A percentile compares a stretch with the other conserved stretches of the same genome.
phyloP scores from a whole-genome alignment of 2,888 invertebrate species.

The Ophion obscuratus region DNA sequence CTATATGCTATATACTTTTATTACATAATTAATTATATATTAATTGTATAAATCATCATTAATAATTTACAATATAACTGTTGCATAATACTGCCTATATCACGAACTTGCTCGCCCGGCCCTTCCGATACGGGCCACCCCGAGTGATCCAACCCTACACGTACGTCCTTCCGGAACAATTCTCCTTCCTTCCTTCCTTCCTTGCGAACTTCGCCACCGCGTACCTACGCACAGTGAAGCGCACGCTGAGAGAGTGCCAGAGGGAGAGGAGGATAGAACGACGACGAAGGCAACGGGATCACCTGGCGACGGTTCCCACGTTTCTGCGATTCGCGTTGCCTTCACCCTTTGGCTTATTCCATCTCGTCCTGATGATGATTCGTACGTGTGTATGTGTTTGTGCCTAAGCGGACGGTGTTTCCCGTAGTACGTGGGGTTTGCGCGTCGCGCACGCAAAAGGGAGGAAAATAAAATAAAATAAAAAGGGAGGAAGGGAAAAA shows the following conservation, averaged over 20 bases:
- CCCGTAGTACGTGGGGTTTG: constrained; percentile 9
- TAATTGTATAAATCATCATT: no score
- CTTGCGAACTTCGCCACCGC: constrained; percentile 62
- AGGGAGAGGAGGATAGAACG: constrained; percentile 49
- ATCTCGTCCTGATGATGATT: constrained; percentile 65
- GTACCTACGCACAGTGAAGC: constrained; percentile 26
- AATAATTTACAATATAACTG: neutral
- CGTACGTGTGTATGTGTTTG: constrained; percentile 59
- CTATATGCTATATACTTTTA: no score
- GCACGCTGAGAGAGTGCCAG: neutral
- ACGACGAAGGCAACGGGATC: constrained; percentile 73
- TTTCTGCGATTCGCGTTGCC: constrained; percentile 82
- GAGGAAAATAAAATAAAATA: constrained; percentile 49
- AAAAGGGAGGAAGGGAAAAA: constrained; percentile 57
- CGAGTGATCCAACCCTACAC: constrained; percentile 45
- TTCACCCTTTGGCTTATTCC: constrained; percentile 76
- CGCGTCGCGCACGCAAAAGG: constrained; percentile 60
- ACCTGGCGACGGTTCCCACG: constrained; percentile 84
- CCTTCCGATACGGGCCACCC: constrained; percentile 39
- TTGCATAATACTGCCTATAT: constrained; percentile 2
- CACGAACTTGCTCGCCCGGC: neutral
- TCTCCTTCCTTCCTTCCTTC: constrained; percentile 71
- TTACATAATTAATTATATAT: no score
- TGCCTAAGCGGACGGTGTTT: constrained; percentile 37
- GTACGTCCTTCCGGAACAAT: constrained; percentile 73